A percentile compares a stretch with the other conserved stretches of the same genome.
phyloP scores from a whole-genome alignment of 2,113 vertebrate genomes.

The Catagonus wagneri region DNA sequence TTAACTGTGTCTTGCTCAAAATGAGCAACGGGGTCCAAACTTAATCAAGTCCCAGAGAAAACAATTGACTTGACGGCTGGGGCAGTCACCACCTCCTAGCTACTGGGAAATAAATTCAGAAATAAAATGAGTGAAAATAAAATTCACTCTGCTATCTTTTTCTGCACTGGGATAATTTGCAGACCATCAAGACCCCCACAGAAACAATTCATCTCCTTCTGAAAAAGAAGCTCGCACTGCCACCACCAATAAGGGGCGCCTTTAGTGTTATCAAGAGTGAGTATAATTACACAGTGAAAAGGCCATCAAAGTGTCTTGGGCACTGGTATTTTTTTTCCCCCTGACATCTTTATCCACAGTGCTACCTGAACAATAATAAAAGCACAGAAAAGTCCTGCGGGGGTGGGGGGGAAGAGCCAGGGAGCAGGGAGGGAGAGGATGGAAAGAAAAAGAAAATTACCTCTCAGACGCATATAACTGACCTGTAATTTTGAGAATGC shows the following conservation, averaged over 20 bases:
- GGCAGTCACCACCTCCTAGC: constrained; percentile 87
- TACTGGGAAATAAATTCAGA: constrained; percentile 89
- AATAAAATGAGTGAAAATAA: constrained; percentile 92
- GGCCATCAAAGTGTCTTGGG: constrained; percentile 85
- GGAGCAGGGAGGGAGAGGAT: neutral
- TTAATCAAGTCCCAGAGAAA: constrained; percentile 90
- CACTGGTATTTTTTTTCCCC: constrained; percentile 73
- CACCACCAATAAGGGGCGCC: constrained; percentile 85
- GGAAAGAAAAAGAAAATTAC: constrained; percentile 70
- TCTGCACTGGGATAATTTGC: constrained; percentile 88
- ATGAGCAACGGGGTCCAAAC: constrained; percentile 88
- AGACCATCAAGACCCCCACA: constrained; percentile 87
- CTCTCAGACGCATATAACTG: constrained; percentile 80
- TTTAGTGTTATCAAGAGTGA: constrained; percentile 86
- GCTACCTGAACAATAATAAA: constrained; percentile 82
- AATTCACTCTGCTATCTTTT: constrained; percentile 89
- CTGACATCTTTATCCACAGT: constrained; percentile 88
- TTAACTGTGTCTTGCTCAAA: constrained; percentile 91
- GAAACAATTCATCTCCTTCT: constrained; percentile 88
- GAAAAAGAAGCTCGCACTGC: constrained; percentile 85
- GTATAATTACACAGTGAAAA: constrained; percentile 87
- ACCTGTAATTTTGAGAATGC: constrained; percentile 83
- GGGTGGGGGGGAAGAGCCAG: neutral
- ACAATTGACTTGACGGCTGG: constrained; percentile 89
- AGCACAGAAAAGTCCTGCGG: constrained; percentile 63